These are phyloP conservation scores for Temnothorax nylanderi DNA, from an alignment of 1,140 invertebrate genomes.

Conservation along the genomic window DNA sequence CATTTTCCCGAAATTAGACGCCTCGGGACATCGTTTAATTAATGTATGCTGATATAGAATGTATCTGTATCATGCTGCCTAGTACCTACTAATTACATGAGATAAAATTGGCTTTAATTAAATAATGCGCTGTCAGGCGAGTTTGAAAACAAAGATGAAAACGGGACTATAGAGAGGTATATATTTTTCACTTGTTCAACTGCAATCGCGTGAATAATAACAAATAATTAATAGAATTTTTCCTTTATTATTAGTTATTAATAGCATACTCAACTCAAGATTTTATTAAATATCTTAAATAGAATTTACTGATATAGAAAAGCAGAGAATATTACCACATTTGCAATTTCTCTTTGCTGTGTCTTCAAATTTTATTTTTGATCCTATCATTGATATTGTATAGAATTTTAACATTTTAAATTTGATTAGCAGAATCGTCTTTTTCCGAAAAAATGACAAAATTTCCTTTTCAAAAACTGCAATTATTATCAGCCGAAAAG, in stretches of 20 bases:
- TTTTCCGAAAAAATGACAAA: not conserved
- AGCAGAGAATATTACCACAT: not conserved
- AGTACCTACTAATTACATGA: slow-evolving; percentile 9
- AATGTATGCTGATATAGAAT: slow-evolving; percentile 6
- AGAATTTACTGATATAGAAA: not conserved
- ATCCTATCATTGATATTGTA: not conserved
- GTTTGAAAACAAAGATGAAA: not conserved
- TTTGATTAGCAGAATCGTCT: not conserved
- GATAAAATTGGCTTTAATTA: slow-evolving; percentile 33
- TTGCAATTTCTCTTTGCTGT: not conserved
- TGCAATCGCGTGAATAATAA: not conserved
- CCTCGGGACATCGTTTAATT: slow-evolving; percentile 19
- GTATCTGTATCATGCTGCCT: not conserved
- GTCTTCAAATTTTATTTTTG: not conserved
- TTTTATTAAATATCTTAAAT: not conserved
- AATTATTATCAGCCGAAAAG: not conserved
- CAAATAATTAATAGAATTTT: not conserved
- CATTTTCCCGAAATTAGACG: slow-evolving; percentile 13
- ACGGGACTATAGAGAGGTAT: not conserved
- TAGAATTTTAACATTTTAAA: not conserved
- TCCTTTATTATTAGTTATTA: not conserved
- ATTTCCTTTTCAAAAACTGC: not conserved
- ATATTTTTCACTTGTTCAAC: not conserved
- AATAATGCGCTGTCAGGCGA: not conserved
- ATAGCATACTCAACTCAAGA: not conserved